Conservation (phyloP, 1,140 invertebrate species). For the Conopomorpha cramerella region DNA sequence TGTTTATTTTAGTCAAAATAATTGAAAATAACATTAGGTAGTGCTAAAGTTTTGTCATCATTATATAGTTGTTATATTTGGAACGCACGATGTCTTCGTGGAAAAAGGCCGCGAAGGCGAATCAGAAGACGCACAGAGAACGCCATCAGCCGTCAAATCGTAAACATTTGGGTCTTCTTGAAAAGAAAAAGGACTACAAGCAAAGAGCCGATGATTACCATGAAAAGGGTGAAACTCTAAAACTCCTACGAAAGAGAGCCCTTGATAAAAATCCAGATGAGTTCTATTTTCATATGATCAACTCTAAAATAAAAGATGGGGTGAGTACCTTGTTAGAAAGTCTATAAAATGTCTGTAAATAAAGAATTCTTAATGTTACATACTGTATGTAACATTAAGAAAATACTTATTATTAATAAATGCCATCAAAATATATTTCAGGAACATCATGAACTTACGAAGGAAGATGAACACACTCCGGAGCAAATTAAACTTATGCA, state of each 20-base stretch:
- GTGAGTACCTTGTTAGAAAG: too few species aligned
- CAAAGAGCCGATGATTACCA: conserved; percentile 81
- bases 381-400: too few species aligned
- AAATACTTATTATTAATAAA: too few species aligned
- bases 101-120: conserved; percentile 85
- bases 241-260: conserved; percentile 81
- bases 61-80: too few species aligned
- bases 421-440: too few species aligned
- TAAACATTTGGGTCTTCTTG: conserved; percentile 83
- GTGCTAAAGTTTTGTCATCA: too few species aligned
- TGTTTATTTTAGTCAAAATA: too few species aligned
- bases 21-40: too few species aligned
- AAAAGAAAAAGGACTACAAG: conserved; percentile 97
- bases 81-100: conserved; percentile 97
- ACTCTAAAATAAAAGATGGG: conserved; percentile 78
- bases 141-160: conserved; percentile 82
- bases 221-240: conserved; percentile 81
- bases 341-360: too few species aligned
- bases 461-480: conserved; percentile 72
- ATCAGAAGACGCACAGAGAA: conserved; percentile 85
- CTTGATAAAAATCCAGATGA: conserved; percentile 97
- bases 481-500: conserved; percentile 89
- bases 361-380: too few species aligned
- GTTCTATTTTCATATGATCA: conserved; percentile 98
- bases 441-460: conserved; percentile 65